Conservation (phyloP, 1,140 invertebrate genomes). For the Diploscapter pachys region DNA sequence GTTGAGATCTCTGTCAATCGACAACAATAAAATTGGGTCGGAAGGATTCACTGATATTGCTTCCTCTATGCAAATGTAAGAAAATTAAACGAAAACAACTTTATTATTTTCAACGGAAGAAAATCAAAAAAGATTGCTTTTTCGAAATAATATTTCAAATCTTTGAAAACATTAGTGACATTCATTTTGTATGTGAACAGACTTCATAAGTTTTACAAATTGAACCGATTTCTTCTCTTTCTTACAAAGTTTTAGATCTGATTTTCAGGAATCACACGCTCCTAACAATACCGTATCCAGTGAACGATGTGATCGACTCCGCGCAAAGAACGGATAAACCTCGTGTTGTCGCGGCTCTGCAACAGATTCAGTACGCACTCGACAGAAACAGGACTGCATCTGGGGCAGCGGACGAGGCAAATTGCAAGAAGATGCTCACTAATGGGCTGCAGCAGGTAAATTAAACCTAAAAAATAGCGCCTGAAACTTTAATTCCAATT, state of each 20-base stretch:
- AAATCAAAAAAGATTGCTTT: too few relatives aligned
- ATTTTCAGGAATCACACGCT: conserved; percentile 36
- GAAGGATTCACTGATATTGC: conserved; percentile 54
- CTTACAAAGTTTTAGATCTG: too few relatives aligned
- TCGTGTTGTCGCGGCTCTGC: conserved; percentile 26
- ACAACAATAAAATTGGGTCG: conserved; percentile 53
- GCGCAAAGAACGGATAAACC: conserved; percentile 34
- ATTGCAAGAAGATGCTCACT: conserved; percentile 25
- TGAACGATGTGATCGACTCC: conserved; percentile 46
- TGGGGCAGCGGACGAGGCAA: conserved; percentile 14
- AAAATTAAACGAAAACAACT: too few relatives aligned
- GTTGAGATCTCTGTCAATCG: conserved; percentile 43
- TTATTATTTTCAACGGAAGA: too few relatives aligned
- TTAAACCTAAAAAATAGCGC: not conserved
- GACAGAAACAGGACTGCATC: conserved; percentile 34
- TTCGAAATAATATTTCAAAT: too few relatives aligned
- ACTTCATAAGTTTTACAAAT: too few relatives aligned
- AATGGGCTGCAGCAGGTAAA: conserved; percentile 12
- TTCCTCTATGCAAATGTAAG: conserved; percentile 43
- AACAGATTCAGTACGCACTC: conserved; percentile 35
- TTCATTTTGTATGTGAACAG: too few relatives aligned
- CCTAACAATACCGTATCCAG: conserved; percentile 41
- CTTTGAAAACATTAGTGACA: too few relatives aligned
- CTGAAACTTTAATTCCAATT: not conserved
- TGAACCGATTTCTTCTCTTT: too few relatives aligned